Conservation (phyloP, 2,113 vertebrate genomes). For the Holacanthus passer region DNA sequence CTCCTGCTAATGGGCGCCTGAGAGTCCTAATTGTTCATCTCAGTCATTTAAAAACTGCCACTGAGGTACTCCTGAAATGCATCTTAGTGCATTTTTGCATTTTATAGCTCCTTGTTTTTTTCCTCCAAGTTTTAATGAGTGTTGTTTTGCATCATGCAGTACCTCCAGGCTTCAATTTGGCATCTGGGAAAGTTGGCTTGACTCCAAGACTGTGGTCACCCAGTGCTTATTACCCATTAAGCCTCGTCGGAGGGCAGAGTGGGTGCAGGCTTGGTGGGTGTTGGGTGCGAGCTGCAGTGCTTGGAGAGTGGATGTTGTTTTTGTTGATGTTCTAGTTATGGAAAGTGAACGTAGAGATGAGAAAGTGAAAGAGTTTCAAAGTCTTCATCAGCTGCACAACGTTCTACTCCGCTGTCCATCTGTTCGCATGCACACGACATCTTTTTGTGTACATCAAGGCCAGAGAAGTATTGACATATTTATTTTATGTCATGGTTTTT, state of each 20-base stretch:
- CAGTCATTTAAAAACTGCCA: constrained; percentile 59
- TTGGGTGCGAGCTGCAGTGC: constrained; percentile 58
- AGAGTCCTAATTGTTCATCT: constrained; percentile 73
- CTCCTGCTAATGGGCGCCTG: constrained; percentile 69
- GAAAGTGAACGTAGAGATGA: constrained; percentile 44
- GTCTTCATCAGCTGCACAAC: not conserved
- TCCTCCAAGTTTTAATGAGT: constrained; percentile 76
- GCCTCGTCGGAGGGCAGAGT: constrained; percentile 63
- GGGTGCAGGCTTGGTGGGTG: constrained; percentile 65
- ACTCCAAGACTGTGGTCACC: constrained; percentile 77
- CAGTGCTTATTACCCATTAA: constrained; percentile 80
- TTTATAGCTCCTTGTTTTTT: constrained; percentile 68
- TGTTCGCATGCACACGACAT: not conserved
- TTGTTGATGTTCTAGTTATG: constrained; percentile 61
- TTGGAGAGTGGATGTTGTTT: constrained; percentile 52
- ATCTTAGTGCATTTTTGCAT: constrained; percentile 68
- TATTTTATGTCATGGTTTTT: no score
- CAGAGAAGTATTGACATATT: not conserved
- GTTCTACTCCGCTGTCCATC: not conserved
- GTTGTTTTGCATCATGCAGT: constrained; percentile 78
- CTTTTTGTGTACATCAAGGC: not conserved
- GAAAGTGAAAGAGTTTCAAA: constrained; percentile 55
- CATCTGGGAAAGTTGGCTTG: constrained; percentile 79
- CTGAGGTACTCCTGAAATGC: constrained; percentile 57
- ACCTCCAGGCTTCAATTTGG: constrained; percentile 78